A percentile compares a stretch with the other conserved stretches of the same genome.
Conservation (phyloP, 2,888 invertebrate species). For the Galerucella nymphaeae region DNA sequence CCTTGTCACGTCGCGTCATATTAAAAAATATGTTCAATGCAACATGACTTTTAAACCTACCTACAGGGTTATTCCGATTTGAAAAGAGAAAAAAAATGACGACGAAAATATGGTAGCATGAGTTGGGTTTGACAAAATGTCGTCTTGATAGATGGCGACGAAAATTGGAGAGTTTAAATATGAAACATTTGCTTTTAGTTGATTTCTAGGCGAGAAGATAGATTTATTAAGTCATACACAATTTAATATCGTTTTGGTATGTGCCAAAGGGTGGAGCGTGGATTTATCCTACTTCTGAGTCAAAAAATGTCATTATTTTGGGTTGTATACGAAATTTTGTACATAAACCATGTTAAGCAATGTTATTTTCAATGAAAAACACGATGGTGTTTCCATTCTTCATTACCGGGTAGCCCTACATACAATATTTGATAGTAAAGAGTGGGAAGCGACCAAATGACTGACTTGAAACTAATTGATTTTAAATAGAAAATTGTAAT, state of each 20-base stretch:
- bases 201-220: neutral
- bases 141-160: conserved; percentile 1
- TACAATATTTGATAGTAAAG: no score
- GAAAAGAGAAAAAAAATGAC: neutral
- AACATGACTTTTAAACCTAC: conserved; percentile 43
- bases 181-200: neutral
- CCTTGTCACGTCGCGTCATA: conserved; percentile 55
- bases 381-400: no score
- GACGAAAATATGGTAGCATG: conserved; percentile 9
- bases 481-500: neutral
- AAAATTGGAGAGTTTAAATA: conserved; percentile 14
- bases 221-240: neutral
- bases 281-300: no score
- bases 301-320: no score
- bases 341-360: no score
- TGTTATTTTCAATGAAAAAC: no score
- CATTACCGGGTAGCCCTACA: no score
- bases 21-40: conserved; percentile 56
- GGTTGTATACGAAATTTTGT: no score
- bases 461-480: no score
- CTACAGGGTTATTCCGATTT: conserved; percentile 25
- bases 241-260: no score
- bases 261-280: no score
- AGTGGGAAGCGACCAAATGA: no score
- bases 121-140: conserved; percentile 19